Conservation (phyloP, 2,797 vertebrate genomes). For the Galago senegalensis region DNA sequence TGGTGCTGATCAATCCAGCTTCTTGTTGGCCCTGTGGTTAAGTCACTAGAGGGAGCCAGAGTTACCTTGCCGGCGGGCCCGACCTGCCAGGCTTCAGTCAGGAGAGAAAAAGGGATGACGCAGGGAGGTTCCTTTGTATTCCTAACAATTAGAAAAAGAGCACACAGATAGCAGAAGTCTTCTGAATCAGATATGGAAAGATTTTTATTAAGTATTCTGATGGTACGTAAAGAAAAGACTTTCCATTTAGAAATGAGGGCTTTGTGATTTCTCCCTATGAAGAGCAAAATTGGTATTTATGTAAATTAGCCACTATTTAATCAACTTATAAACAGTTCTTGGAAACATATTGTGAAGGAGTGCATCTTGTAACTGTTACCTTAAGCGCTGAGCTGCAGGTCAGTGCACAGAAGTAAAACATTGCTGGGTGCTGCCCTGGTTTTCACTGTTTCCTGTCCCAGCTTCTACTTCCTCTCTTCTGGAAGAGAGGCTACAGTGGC, state of each 20-base stretch:
- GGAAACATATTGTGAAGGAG: not conserved
- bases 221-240: slow-evolving; percentile 23
- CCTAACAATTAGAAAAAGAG: not conserved
- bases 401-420: not conserved
- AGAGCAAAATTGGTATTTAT: not conserved
- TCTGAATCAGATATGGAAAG: slow-evolving; percentile 7
- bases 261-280: not conserved
- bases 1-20: not conserved
- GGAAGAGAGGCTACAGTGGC: not conserved
- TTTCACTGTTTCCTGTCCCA: not conserved
- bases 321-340: not conserved
- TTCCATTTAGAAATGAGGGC: not conserved
- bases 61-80: slow-evolving; percentile 5
- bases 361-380: not conserved
- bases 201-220: not conserved
- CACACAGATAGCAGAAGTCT: not conserved
- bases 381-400: too few relatives aligned
- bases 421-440: not conserved
- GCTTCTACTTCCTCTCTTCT: not conserved
- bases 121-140: not conserved
- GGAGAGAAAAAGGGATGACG: not conserved
- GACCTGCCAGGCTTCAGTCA: not conserved
- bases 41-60: slow-evolving; percentile 80
- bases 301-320: not conserved
- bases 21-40: not conserved